A percentile compares a stretch with the other conserved stretches of the same genome.
Conservation (phyloP, 92 coral and sea anemone species). For the Paragorgia papillata region DNA sequence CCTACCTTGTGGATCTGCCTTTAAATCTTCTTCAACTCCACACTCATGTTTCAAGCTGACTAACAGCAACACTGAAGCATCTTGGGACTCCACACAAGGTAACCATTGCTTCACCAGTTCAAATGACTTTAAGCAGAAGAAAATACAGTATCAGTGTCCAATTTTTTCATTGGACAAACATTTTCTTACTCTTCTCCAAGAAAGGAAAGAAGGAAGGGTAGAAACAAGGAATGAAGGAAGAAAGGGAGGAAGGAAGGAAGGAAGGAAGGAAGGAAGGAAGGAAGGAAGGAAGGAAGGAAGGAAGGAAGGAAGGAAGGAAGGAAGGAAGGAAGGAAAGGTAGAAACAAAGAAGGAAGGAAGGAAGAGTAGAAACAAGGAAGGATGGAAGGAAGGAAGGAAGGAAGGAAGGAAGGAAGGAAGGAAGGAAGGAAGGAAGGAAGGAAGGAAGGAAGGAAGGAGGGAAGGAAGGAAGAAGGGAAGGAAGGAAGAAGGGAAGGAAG, state of each 20-base stretch:
- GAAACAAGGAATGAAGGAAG: neutral
- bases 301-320: neutral
- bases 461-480: neutral
- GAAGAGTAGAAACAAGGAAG: no score
- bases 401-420: no score
- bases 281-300: neutral
- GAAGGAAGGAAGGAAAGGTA: neutral
- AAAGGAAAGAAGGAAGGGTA: neutral
- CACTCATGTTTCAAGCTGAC: slow-evolving; percentile 66
- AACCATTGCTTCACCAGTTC: slow-evolving; percentile 70
- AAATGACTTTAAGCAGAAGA: slow-evolving; percentile 53
- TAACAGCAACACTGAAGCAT: slow-evolving; percentile 80
- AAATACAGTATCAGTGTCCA: slow-evolving; percentile 13
- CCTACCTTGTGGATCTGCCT: neutral
- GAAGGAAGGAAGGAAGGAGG: neutral
- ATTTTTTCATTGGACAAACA: no score
- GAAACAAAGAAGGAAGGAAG: no score
- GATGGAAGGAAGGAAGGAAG: no score
- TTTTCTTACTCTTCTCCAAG: no score
- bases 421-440: neutral
- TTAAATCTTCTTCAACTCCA: neutral
- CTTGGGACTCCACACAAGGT: slow-evolving; percentile 62
- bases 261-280: neutral
- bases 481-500: neutral
- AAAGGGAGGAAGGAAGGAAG: neutral